Conservation (phyloP, 2,888 invertebrate species). For the Hoplodrina ambigua region DNA sequence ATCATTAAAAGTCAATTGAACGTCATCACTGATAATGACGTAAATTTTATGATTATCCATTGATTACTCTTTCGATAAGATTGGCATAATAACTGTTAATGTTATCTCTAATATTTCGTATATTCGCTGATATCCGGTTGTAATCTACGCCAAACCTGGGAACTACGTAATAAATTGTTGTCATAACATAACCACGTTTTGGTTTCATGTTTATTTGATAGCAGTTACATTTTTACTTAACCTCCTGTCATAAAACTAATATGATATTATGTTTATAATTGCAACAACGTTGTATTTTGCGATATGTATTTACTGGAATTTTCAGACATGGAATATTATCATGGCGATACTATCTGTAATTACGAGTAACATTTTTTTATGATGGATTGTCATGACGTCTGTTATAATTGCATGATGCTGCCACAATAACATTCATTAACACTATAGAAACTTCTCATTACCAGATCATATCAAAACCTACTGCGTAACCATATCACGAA, state of each 20-base stretch:
- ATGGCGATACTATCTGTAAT: conserved; percentile 31
- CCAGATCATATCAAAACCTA: conserved; percentile 43
- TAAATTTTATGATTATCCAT: conserved; percentile 9
- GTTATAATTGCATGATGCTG: conserved; percentile 55
- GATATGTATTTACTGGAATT: conserved; percentile 14
- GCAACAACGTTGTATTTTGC: background rate
- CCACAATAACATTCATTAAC: conserved; percentile 38
- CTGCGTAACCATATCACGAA: conserved; percentile 21
- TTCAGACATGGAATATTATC: conserved; percentile 2
- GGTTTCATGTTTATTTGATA: conserved; percentile 15
- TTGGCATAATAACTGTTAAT: conserved; percentile 22
- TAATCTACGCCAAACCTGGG: conserved; percentile 23
- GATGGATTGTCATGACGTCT: conserved; percentile 32
- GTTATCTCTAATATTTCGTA: conserved; percentile 25
- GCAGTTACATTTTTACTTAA: background rate
- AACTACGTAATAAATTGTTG: conserved; percentile 22
- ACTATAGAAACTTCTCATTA: conserved; percentile 49
- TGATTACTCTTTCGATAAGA: conserved; percentile 41
- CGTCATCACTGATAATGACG: conserved; percentile 31
- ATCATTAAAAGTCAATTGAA: background rate
- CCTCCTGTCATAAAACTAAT: conserved; percentile 14
- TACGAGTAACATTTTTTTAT: conserved; percentile 26
- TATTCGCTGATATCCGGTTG: conserved; percentile 23
- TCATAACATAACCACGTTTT: conserved; percentile 36
- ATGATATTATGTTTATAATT: conserved; percentile 10